Base-by-base conservation (phyloP, 2,888 invertebrate genomes). In the Pristionchus mayeri region DNA sequence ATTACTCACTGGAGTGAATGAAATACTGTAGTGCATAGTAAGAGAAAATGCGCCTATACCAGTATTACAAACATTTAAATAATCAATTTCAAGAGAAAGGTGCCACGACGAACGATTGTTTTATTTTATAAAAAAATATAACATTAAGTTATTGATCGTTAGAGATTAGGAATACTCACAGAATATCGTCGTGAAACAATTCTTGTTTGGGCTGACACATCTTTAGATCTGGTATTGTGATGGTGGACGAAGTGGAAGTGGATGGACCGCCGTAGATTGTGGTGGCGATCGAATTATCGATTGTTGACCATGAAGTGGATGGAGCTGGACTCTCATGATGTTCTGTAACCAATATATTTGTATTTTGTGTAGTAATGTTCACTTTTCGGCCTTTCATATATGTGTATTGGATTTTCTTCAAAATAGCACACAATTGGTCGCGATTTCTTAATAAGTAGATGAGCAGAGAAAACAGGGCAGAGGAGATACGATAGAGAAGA, bases 181-280 rank as follows among this genome's bases (percentile, higher is more conserved):
- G 34, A 4, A 78, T 48, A 24, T 80, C 80, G 40, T 80, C 80
- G 21, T 50, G 78, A 16, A 78, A 18, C 40, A 11, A 2, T 2
- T 80, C 80, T 18, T 34, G 80, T 13, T 24, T n/a, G 2, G 24
- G 24, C 40, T 21, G 40, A 18, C 80, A 57, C 3, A 80, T 57
- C 80, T 82, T 60, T 9, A 82, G 81, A 9, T 60, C 81, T 11
- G 81, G 81, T 16, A 82, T 34, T 27, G 81, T 63, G 2, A 82
- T 82, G 18, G 81, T 60, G 4, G 81, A 82, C 1, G 81, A 60
- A 1, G 63, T 30, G 9, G 81, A 63, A 3, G 80, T 44, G 13
- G 78, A 34, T 9, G 80, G 34, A n/a, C 54, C 57, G 24, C 54
- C 57, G 63, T 82, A 82, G 18, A 82, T 37, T 2, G 81, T 63